A percentile compares a stretch with the other conserved stretches of the same genome.
phyloP scores from a whole-genome alignment of 2,113 vertebrate genomes.

The Eretmochelys imbricata region DNA sequence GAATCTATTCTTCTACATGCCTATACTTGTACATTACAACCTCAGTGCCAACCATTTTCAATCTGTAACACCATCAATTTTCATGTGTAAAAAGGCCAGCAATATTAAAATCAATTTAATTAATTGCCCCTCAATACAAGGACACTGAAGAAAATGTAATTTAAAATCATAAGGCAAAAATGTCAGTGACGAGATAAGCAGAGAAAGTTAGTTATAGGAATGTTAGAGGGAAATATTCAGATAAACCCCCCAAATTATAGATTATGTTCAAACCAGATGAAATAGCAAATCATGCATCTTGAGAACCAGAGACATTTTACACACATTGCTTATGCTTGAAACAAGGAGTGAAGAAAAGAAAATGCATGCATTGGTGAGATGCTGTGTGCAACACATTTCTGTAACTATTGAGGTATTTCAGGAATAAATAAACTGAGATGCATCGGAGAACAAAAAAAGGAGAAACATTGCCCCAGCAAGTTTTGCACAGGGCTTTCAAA shows the following conservation, averaged over 20 bases:
- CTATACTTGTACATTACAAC: not conserved
- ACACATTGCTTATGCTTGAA: not conserved
- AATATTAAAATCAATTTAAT: not conserved
- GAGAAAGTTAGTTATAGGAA: not conserved
- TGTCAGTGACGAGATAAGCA: not conserved
- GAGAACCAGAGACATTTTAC: not conserved
- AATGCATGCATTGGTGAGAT: not conserved
- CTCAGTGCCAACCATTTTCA: not conserved
- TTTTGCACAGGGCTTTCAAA: not conserved
- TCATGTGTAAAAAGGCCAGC: not conserved
- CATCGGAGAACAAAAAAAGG: not conserved
- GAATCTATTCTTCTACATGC: too few species aligned
- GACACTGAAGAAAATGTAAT: not conserved
- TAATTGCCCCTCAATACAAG: not conserved
- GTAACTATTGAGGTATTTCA: not conserved
- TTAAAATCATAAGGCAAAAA: not conserved
- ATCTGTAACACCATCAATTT: not conserved
- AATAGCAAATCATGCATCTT: not conserved
- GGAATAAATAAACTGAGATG: not conserved
- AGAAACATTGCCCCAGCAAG: not conserved
- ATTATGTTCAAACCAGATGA: not conserved
- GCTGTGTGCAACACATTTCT: not conserved
- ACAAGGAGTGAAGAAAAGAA: rapidly evolving
- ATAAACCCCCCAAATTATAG: not conserved
- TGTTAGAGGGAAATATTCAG: not conserved